Conservation (phyloP, 2,888 invertebrate species). For the Mimas tiliae region DNA sequence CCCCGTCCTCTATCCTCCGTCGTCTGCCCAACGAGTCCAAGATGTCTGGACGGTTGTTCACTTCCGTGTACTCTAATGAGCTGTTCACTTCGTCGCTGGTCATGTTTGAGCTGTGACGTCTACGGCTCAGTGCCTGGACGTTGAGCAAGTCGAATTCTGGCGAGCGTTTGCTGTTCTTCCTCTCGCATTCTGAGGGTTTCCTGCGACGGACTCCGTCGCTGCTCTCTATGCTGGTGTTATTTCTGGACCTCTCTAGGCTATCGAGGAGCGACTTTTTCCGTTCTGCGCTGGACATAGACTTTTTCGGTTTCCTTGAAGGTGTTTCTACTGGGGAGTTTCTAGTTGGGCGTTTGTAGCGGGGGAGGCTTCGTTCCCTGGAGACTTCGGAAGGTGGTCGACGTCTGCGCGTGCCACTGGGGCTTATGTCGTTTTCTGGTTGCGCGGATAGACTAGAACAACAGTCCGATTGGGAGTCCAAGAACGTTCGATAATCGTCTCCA, state of each 20-base stretch:
- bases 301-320: conserved; percentile 74
- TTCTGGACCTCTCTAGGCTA: conserved; percentile 76
- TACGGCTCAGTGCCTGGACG: conserved; percentile 70
- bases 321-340: conserved; percentile 72
- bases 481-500: conserved; percentile 95
- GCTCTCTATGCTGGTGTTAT: conserved; percentile 79
- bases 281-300: conserved; percentile 81
- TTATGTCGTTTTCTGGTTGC: conserved; percentile 76
- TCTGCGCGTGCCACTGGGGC: conserved; percentile 67
- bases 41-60: conserved; percentile 78
- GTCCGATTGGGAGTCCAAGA: conserved; percentile 95
- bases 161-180: conserved; percentile 73
- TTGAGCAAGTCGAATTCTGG: conserved; percentile 78
- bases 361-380: conserved; percentile 65
- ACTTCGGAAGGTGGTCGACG: conserved; percentile 74
- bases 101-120: conserved; percentile 77
- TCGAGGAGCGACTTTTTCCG: conserved; percentile 78
- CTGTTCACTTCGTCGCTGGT: conserved; percentile 81
- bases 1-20: conserved; percentile 61
- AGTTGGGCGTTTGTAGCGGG: conserved; percentile 70
- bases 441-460: conserved; percentile 92
- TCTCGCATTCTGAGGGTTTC: conserved; percentile 69
- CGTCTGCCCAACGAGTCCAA: conserved; percentile 72
- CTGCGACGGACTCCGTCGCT: conserved; percentile 72
- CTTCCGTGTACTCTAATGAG: conserved; percentile 78